Conservation (phyloP, 37 sponge, comb jelly and placozoan species). For the Petrosia ficiformis region DNA sequence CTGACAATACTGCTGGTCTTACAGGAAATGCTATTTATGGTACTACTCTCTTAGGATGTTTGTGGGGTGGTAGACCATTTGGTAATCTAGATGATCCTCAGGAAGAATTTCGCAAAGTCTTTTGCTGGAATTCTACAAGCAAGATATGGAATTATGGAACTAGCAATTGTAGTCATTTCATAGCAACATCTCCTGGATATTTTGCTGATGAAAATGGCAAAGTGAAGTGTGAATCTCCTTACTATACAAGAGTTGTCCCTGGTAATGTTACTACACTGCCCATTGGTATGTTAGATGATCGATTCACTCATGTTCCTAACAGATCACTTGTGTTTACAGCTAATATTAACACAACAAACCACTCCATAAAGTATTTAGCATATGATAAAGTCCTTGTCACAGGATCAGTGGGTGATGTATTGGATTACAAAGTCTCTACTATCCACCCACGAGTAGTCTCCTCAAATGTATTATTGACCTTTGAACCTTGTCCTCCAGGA, state of each 20-base stretch:
- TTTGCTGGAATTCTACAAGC: background rate
- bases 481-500: conserved; percentile 1
- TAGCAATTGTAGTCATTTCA: background rate
- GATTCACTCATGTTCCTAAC: background rate
- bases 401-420: too few relatives aligned
- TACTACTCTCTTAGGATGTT: conserved; percentile 47
- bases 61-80: conserved; percentile 5
- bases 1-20: conserved; percentile 15
- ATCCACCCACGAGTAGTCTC: conserved; percentile 2
- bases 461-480: background rate
- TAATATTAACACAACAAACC: background rate
- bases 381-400: too few relatives aligned
- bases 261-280: background rate
- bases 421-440: too few relatives aligned
- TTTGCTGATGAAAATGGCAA: background rate
- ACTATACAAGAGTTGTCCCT: background rate
- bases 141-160: background rate
- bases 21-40: conserved; percentile 35
- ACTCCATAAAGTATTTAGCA: too few relatives aligned
- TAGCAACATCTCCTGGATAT: background rate
- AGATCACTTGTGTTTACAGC: background rate
- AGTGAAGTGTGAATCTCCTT: background rate
- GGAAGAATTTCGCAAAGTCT: background rate
- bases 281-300: background rate
- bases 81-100: background rate